A percentile compares a stretch with the other conserved stretches of the same genome.
Conservation (phyloP, 2,797 vertebrate genomes). For the Catostomus latipinnis region DNA sequence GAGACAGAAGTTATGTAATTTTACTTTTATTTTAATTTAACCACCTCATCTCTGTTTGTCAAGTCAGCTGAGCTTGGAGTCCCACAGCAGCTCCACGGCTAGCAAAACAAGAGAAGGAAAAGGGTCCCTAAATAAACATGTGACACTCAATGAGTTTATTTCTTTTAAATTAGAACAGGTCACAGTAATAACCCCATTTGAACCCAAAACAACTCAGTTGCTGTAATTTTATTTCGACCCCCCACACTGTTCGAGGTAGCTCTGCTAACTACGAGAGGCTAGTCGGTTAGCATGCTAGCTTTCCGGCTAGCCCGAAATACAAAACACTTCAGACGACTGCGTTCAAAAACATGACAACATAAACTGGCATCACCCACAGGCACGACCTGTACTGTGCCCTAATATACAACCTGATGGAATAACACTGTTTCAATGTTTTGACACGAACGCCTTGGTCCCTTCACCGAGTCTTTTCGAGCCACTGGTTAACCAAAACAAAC, state of each 20-base stretch:
- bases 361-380: neutral
- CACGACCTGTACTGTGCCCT: neutral
- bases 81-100: conserved; percentile 60
- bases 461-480: conserved; percentile 46
- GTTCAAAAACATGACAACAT: neutral
- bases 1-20: neutral
- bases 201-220: conserved; percentile 17
- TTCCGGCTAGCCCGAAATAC: conserved; percentile 36
- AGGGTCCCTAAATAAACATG: neutral
- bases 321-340: conserved; percentile 22
- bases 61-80: conserved; percentile 57
- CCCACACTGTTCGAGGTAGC: neutral
- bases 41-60: conserved; percentile 47
- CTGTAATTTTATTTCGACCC: conserved; percentile 19
- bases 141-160: neutral
- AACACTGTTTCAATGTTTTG: conserved; percentile 33
- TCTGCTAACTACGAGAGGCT: conserved; percentile 11
- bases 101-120: conserved; percentile 31
- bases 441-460: conserved; percentile 56
- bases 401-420: neutral
- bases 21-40: conserved; percentile 32
- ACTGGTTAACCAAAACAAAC: conserved; percentile 52
- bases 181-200: neutral
- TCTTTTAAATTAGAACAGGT: conserved; percentile 2
- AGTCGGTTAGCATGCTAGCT: conserved; percentile 47